Percentiles rank a stretch among this genome's conserved stretches.
These are phyloP conservation scores for Solea senegalensis DNA, from an alignment of 2,113 vertebrate species.

Conservation along the genomic window DNA sequence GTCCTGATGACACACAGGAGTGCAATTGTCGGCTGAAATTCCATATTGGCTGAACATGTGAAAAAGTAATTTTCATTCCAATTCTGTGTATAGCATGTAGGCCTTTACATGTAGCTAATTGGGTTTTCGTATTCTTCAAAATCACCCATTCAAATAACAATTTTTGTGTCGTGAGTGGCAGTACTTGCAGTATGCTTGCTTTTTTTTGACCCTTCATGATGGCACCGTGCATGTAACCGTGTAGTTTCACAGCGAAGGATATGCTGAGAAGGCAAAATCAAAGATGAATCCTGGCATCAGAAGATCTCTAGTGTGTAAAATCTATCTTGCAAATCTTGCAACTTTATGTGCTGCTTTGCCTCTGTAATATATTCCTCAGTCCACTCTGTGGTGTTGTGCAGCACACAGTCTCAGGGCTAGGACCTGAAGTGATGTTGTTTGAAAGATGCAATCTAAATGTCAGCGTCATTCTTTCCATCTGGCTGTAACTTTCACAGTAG, in stretches of 20 bases:
- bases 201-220: background rate
- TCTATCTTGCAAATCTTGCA: constrained; percentile 60
- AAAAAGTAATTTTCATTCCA: background rate
- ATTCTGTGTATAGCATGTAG: background rate
- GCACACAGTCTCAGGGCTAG: constrained; percentile 29
- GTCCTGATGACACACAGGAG: no score
- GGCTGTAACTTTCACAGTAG: background rate
- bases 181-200: no score
- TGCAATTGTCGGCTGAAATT: constrained; percentile 1
- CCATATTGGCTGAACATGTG: background rate
- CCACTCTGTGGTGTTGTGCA: constrained; percentile 37
- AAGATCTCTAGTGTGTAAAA: constrained; percentile 55
- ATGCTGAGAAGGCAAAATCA: constrained; percentile 60
- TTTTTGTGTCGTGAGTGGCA: background rate
- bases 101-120: background rate
- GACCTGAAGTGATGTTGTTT: constrained; percentile 24
- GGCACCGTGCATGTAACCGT: constrained; percentile 14
- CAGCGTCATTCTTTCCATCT: constrained; percentile 7
- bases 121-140: background rate
- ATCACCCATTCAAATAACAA: background rate
- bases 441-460: constrained; percentile 25
- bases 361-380: constrained; percentile 48
- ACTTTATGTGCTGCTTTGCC: constrained; percentile 51
- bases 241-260: constrained; percentile 19
- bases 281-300: constrained; percentile 53